These are phyloP conservation scores for Sesamia nonagrioides DNA, from an alignment of 1,140 invertebrate genomes.

Conservation along the genomic window DNA sequence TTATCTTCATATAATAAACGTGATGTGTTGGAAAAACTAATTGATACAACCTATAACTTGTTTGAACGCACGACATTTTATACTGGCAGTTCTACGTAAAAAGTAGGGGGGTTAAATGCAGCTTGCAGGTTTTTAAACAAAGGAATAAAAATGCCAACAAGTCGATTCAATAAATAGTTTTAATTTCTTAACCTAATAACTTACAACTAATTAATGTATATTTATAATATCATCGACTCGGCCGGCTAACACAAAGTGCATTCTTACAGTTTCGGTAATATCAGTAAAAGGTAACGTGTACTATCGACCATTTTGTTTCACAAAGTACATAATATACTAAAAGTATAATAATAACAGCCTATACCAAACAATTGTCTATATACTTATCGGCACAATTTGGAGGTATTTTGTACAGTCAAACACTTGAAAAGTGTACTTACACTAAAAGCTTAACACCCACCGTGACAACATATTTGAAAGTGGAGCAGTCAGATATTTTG, in stretches of 20 bases:
- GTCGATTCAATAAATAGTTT: slow-evolving; percentile 82
- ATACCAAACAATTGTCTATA: slow-evolving; percentile 28
- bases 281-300: slow-evolving; percentile 64
- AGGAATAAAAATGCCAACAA: slow-evolving; percentile 35
- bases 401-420: slow-evolving; percentile 42
- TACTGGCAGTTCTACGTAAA: background rate
- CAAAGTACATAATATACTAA: slow-evolving; percentile 22
- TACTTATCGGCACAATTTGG: slow-evolving; percentile 33
- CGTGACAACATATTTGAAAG: background rate
- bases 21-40: slow-evolving; percentile 7
- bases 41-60: slow-evolving; percentile 3
- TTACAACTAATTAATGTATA: slow-evolving; percentile 64
- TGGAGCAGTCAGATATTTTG: slow-evolving; percentile 7
- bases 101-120: slow-evolving; percentile 20
- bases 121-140: slow-evolving; percentile 31
- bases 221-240: slow-evolving; percentile 68
- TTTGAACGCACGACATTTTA: slow-evolving; percentile 20
- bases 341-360: slow-evolving; percentile 35
- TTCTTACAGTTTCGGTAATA: slow-evolving; percentile 66
- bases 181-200: slow-evolving; percentile 64
- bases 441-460: slow-evolving; percentile 6
- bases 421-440: slow-evolving; percentile 25
- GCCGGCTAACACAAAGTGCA: slow-evolving; percentile 59
- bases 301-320: slow-evolving; percentile 36
- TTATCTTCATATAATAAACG: background rate